A percentile compares a stretch with the other conserved stretches of the same genome.
These are phyloP conservation scores for Grapholita molesta DNA, from an alignment of 1,140 invertebrate genomes.

Conservation along the genomic window DNA sequence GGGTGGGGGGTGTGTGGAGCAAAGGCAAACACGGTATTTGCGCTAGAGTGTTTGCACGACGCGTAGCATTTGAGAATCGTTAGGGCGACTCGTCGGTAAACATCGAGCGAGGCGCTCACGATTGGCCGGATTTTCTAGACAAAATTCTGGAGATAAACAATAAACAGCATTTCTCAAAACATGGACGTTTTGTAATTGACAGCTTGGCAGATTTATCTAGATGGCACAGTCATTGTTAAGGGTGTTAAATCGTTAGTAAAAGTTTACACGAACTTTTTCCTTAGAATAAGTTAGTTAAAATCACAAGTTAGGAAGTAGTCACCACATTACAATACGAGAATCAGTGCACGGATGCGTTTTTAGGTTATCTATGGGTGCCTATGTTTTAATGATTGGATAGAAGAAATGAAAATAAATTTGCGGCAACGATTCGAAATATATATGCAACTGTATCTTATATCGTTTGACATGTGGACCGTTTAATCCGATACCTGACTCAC, in stretches of 20 bases:
- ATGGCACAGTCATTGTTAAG: slow-evolving; percentile 75
- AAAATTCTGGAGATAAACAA: slow-evolving; percentile 67
- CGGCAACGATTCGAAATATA: slow-evolving; percentile 16
- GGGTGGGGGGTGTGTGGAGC: slow-evolving; percentile 22
- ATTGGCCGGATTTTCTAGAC: slow-evolving; percentile 64
- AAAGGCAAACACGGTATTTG: slow-evolving; percentile 54
- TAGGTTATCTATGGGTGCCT: slow-evolving; percentile 44
- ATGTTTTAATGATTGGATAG: slow-evolving; percentile 33
- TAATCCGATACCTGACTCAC: background rate
- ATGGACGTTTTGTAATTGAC: slow-evolving; percentile 75
- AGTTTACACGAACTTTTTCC: slow-evolving; percentile 67
- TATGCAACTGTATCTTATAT: background rate
- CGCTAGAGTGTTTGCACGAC: slow-evolving; percentile 62
- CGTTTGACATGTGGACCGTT: background rate
- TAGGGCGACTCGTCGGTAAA: slow-evolving; percentile 70
- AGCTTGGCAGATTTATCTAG: slow-evolving; percentile 70
- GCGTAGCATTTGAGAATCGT: slow-evolving; percentile 74
- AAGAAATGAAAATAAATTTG: background rate
- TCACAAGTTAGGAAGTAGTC: slow-evolving; percentile 59
- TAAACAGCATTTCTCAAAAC: slow-evolving; percentile 71
- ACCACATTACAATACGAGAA: slow-evolving; percentile 55
- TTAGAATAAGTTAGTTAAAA: slow-evolving; percentile 58
- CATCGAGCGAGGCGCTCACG: slow-evolving; percentile 58
- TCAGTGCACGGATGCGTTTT: slow-evolving; percentile 43
- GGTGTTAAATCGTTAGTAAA: slow-evolving; percentile 72